Conservation (phyloP, 2,797 vertebrate species). For the Buceros bicornis region DNA sequence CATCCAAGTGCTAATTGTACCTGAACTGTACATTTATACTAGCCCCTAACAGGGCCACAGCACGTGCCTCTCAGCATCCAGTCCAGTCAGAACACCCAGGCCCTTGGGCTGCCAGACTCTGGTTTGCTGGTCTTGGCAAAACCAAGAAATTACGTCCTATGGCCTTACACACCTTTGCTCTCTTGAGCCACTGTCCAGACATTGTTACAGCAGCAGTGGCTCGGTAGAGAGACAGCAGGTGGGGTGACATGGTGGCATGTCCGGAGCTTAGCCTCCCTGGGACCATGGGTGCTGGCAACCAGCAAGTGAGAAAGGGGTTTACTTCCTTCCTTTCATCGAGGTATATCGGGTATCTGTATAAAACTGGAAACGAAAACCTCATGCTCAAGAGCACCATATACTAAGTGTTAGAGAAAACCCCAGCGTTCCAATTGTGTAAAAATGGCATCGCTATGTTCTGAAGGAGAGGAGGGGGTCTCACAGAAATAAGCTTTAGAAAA, state of each 20-base stretch:
- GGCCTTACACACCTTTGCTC: background rate
- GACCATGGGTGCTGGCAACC: background rate
- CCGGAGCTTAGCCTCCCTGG: accelerated
- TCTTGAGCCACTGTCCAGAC: background rate
- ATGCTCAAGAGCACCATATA: background rate
- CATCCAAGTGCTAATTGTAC: background rate
- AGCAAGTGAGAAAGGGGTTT: background rate
- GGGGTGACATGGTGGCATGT: background rate
- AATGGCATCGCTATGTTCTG: background rate
- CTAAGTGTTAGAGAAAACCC: background rate
- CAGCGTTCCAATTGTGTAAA: background rate
- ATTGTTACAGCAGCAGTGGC: background rate
- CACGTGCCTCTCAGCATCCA: accelerated
- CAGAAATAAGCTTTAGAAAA: background rate
- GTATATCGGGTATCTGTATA: background rate
- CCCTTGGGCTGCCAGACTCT: background rate
- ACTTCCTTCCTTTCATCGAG: background rate
- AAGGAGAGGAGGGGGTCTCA: background rate
- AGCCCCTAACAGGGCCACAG: background rate
- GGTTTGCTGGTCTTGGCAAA: background rate
- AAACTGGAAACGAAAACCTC: background rate
- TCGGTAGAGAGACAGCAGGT: background rate
- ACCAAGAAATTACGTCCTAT: background rate
- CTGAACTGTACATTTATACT: background rate
- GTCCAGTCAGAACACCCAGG: no score